A percentile compares a stretch with the other conserved stretches of the same genome.
phyloP scores from a whole-genome alignment of 2,888 invertebrate species.

The Gari tellinella region DNA sequence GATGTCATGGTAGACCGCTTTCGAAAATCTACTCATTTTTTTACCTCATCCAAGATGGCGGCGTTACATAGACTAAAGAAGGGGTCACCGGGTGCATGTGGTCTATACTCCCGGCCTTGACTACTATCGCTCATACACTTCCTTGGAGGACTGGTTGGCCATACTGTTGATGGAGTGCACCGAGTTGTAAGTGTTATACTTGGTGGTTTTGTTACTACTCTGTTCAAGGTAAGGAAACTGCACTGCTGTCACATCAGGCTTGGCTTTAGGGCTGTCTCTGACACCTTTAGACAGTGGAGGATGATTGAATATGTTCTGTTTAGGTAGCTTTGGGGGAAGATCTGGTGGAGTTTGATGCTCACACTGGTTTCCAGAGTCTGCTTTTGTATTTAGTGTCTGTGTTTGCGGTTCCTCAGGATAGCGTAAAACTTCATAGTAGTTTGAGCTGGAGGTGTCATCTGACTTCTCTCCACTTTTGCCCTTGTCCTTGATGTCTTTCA shows the following conservation, averaged over 20 bases:
- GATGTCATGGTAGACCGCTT: no score
- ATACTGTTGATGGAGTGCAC: slow-evolving; percentile 39
- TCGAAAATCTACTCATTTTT: no score
- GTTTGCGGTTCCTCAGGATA: slow-evolving; percentile 20
- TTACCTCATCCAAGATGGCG: no score
- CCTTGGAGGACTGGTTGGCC: slow-evolving; percentile 27
- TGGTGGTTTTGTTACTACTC: slow-evolving; percentile 11
- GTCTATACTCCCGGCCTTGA: no score
- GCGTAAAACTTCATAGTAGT: slow-evolving; percentile 52
- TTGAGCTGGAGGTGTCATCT: slow-evolving; percentile 47
- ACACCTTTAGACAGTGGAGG: slow-evolving; percentile 41
- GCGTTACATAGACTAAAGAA: no score
- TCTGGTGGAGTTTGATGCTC: slow-evolving; percentile 1
- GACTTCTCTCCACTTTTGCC: slow-evolving; percentile 16
- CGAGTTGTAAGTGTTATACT: slow-evolving; percentile 56
- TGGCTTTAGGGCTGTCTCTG: slow-evolving; percentile 8
- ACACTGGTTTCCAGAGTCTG: slow-evolving; percentile 4
- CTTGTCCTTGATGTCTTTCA: slow-evolving; percentile 23
- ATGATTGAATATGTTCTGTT: slow-evolving; percentile 49
- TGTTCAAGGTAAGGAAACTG: background rate
- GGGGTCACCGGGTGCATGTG: no score
- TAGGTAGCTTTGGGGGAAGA: slow-evolving; percentile 50
- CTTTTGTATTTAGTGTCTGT: background rate
- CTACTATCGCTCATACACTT: slow-evolving; percentile 45
- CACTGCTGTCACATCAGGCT: background rate